A percentile compares a stretch with the other conserved stretches of the same genome.
phyloP scores from a whole-genome alignment of 2,797 vertebrate genomes.

The Phoeniculus purpureus region DNA sequence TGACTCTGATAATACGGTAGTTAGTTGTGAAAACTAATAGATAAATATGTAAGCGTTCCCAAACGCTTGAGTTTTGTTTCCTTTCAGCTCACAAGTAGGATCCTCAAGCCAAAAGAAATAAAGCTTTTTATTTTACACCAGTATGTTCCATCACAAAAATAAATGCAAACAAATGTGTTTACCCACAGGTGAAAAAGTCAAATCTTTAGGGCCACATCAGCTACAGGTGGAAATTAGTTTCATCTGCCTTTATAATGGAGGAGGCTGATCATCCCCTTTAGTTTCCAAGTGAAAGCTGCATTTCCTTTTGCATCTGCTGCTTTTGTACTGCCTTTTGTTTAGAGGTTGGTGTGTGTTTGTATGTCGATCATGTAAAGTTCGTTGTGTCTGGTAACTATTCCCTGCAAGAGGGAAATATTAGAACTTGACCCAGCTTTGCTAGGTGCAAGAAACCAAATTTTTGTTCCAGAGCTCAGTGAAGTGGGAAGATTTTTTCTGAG shows the following conservation, averaged over 20 bases:
- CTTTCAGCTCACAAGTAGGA: neutral
- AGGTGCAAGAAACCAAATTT: neutral
- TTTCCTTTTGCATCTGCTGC: neutral
- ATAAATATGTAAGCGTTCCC: conserved; percentile 23
- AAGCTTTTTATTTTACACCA: neutral
- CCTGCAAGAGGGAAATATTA: neutral
- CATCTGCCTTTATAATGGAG: neutral
- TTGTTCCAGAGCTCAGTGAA: neutral
- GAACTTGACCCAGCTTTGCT: neutral
- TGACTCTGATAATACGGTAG: neutral
- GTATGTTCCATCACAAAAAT: neutral
- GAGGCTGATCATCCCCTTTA: neutral
- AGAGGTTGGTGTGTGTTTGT: neutral
- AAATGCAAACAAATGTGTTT: neutral
- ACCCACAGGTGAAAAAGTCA: neutral
- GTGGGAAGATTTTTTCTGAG: neutral
- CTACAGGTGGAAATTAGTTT: neutral
- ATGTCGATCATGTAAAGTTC: neutral
- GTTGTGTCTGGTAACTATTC: neutral
- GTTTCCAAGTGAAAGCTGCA: neutral
- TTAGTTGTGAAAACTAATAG: conserved; percentile 19
- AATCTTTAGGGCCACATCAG: neutral
- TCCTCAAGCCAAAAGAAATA: conserved; percentile 18
- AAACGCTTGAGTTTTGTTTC: conserved; percentile 32
- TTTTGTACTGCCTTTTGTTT: neutral